Conservation (phyloP, 1,140 invertebrate species). For the Propsilocerus akamusi region DNA sequence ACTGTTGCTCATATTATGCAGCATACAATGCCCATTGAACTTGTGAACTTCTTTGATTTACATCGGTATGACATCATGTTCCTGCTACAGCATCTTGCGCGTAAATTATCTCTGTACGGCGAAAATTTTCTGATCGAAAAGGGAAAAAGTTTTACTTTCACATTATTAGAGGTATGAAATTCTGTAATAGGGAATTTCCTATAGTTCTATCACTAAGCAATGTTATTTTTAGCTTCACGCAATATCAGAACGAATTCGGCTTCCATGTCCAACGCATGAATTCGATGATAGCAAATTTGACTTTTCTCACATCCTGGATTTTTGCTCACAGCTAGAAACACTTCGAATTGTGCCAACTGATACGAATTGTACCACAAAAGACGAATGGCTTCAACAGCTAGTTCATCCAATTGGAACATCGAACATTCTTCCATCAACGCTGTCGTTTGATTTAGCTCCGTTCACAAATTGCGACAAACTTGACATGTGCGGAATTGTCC, state of each 20-base stretch:
- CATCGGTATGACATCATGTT: constrained; percentile 69
- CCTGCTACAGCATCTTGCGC: constrained; percentile 55
- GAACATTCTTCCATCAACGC: constrained; percentile 63
- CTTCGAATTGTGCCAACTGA: constrained; percentile 37
- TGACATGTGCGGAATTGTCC: constrained; percentile 37
- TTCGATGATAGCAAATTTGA: constrained; percentile 49
- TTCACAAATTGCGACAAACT: constrained; percentile 54
- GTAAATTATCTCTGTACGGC: constrained; percentile 47
- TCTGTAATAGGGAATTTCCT: neutral
- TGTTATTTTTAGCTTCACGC: constrained; percentile 54
- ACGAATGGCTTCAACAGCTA: neutral
- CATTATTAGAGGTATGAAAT: constrained; percentile 45
- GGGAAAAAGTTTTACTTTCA: constrained; percentile 38
- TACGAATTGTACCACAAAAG: constrained; percentile 37
- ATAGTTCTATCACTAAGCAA: neutral
- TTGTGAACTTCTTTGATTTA: constrained; percentile 62
- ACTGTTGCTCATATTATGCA: constrained; percentile 30
- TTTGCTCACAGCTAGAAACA: constrained; percentile 51
- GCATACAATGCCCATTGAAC: constrained; percentile 48
- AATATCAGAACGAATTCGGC: constrained; percentile 68
- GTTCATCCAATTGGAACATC: constrained; percentile 39
- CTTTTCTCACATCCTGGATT: constrained; percentile 79
- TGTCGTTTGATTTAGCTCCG: constrained; percentile 58
- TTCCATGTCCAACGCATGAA: constrained; percentile 59
- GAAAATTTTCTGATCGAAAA: constrained; percentile 38